Evolutionary conservation across 2,797 vertebrate species (phyloP).

Genomic region (Sternotherus odoratus): DNA sequence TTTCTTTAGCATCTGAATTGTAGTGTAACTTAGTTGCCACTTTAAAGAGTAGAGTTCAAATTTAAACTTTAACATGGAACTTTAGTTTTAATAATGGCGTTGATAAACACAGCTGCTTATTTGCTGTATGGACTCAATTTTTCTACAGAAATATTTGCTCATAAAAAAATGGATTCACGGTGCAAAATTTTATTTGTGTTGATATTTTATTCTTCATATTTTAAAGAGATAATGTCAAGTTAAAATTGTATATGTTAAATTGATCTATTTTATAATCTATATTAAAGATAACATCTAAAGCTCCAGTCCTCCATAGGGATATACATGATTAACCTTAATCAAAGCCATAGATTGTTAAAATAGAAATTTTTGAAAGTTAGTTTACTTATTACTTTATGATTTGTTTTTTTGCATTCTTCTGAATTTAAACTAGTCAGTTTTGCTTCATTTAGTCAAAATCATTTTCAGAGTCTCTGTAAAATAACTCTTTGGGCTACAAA

Average conservation of each 20-base stretch:
- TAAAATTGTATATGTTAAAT: background rate
- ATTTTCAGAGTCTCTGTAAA: background rate
- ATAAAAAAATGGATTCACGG: background rate
- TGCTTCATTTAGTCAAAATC: background rate
- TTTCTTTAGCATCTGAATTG: constrained; percentile 70
- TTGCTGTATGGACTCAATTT: constrained; percentile 4
- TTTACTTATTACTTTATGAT: background rate
- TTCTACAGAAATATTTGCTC: background rate
- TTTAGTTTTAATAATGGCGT: constrained; percentile 45
- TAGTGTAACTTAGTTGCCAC: constrained; percentile 56
- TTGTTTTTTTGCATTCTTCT: constrained; percentile 31
- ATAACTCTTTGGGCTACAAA: background rate
- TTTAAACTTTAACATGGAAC: constrained; percentile 42
- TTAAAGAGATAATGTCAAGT: background rate
- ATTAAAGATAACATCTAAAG: background rate
- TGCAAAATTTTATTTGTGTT: background rate
- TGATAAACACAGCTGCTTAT: constrained; percentile 37
- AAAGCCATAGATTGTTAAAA: background rate
- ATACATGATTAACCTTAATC: background rate
- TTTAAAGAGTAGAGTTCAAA: constrained; percentile 62
- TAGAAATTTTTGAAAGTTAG: background rate
- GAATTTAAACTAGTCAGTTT: background rate
- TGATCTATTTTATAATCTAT: background rate
- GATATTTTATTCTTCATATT: constrained; percentile 16
- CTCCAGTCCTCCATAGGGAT: background rate